Conservation (phyloP, 2,888 invertebrate genomes). For the Drosophila kanekoi region DNA sequence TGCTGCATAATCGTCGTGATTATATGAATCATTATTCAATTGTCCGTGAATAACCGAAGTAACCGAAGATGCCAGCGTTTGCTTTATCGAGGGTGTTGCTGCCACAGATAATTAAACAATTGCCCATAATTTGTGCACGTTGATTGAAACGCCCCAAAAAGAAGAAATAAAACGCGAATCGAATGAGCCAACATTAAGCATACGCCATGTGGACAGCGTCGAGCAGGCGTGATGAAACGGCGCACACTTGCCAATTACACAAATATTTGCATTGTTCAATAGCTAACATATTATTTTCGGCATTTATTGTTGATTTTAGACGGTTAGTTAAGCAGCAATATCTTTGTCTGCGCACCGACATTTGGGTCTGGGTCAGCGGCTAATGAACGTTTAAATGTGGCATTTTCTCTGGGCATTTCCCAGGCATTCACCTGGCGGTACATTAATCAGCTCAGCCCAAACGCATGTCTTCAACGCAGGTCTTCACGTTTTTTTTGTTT, state of each 20-base stretch:
- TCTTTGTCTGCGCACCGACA: conserved; percentile 30
- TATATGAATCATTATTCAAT: conserved; percentile 68
- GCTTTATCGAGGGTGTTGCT: conserved; percentile 58
- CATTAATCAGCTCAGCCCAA: conserved; percentile 60
- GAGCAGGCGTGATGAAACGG: conserved; percentile 11
- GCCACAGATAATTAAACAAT: conserved; percentile 74
- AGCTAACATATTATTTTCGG: conserved; percentile 7
- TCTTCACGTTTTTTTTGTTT: conserved; percentile 32
- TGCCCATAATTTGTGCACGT: conserved; percentile 70
- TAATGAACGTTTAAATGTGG: conserved; percentile 54
- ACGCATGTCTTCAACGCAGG: conserved; percentile 34
- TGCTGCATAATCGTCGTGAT: conserved; percentile 70
- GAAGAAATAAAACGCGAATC: conserved; percentile 9
- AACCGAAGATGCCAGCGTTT: conserved; percentile 12
- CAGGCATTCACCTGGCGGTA: conserved; percentile 46
- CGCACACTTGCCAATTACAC: conserved; percentile 53
- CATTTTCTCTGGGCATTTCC: conserved; percentile 43
- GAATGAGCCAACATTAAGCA: conserved; percentile 41
- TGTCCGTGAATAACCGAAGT: conserved; percentile 42
- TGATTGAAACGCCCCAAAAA: conserved; percentile 63
- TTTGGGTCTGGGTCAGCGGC: conserved; percentile 72
- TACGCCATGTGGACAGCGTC: conserved; percentile 42
- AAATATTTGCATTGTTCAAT: conserved; percentile 60
- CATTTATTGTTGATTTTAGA: conserved; percentile 26
- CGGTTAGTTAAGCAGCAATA: conserved; percentile 15